phyloP scores from a whole-genome alignment of 2,888 invertebrate genomes.

The Sipha maydis region DNA sequence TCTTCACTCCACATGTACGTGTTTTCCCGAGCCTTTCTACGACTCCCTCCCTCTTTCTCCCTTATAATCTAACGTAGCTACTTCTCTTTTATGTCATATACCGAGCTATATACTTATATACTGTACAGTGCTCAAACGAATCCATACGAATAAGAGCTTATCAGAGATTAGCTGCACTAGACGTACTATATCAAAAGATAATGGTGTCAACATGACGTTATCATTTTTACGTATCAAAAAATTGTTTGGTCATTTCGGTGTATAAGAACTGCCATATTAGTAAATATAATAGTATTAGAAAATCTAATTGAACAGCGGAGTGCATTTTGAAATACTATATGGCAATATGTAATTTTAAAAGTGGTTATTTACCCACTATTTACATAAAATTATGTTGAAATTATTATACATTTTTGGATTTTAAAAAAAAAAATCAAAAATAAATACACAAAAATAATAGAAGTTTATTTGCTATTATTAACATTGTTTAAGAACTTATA shows the following conservation, averaged over 20 bases:
- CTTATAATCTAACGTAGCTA: conserved; percentile 16
- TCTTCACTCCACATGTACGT: neutral
- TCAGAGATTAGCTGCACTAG: neutral
- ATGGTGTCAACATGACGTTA: conserved; percentile 1
- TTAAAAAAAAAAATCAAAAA: too few relatives aligned
- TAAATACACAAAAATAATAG: too few relatives aligned
- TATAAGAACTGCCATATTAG: too few relatives aligned
- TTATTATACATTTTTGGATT: too few relatives aligned
- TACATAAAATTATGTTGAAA: too few relatives aligned
- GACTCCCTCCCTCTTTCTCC: neutral
- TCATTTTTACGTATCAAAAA: neutral
- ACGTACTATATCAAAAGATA: neutral
- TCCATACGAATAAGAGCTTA: conserved; percentile 38
- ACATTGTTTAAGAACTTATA: too few relatives aligned
- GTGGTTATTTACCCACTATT: too few relatives aligned
- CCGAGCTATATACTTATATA: neutral
- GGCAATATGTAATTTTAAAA: too few relatives aligned
- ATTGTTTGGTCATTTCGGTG: neutral
- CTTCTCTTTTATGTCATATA: neutral
- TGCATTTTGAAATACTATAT: neutral
- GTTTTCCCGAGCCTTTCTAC: neutral
- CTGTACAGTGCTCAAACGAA: conserved; percentile 20
- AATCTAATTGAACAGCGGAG: neutral
- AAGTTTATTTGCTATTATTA: too few relatives aligned
- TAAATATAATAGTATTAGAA: too few relatives aligned